phyloP scores from a whole-genome alignment of 2,888 invertebrate species.

The Branchinecta sandiegonensis region DNA sequence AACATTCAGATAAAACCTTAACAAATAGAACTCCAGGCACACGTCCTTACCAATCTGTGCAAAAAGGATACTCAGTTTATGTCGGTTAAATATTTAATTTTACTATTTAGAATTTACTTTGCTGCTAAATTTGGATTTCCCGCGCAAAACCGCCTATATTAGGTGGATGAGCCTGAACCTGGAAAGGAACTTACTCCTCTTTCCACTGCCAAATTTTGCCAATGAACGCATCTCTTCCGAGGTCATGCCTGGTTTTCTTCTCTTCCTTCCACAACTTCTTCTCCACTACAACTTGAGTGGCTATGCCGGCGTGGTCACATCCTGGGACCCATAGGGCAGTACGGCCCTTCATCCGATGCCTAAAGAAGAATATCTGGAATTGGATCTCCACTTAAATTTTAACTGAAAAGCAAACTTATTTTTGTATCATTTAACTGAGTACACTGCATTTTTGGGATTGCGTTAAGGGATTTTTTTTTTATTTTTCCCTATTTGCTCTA shows the following conservation, averaged over 20 bases:
- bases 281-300: conserved; percentile 97
- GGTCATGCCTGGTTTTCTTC: conserved; percentile 69
- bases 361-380: conserved; percentile 31
- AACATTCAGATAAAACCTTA: no score
- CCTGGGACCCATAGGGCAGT: conserved; percentile 93
- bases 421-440: no score
- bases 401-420: no score
- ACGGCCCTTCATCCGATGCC: conserved; percentile 84
- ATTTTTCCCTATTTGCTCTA: no score
- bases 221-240: conserved; percentile 87
- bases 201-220: conserved; percentile 94
- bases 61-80: neutral
- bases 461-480: no score
- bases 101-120: no score
- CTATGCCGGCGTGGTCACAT: conserved; percentile 97
- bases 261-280: conserved; percentile 82
- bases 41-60: no score
- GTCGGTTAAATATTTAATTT: no score
- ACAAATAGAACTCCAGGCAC: no score
- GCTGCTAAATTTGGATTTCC: no score
- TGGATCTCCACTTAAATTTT: neutral
- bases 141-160: no score
- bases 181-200: conserved; percentile 45
- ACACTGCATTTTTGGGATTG: no score
- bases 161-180: neutral